Evolutionary conservation across 2,113 vertebrate genomes (phyloP).

Genomic region (human): DNA sequence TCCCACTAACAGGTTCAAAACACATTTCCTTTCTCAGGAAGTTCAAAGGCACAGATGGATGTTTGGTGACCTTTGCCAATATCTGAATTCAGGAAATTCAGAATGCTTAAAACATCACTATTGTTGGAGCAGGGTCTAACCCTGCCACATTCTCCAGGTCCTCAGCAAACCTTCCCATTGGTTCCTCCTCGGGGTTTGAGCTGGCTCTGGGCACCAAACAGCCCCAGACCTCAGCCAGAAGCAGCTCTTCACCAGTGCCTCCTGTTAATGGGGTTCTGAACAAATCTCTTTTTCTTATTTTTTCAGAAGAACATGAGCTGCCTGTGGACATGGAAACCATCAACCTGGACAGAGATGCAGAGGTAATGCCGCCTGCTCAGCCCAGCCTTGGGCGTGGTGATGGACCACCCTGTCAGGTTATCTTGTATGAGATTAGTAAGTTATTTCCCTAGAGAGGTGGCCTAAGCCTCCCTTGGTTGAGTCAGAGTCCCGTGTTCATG

Average conservation of each 20-base stretch:
- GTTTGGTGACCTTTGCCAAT: neutral
- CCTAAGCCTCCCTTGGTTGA: neutral
- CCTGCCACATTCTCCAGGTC: rapidly evolving
- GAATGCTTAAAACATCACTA: rapidly evolving
- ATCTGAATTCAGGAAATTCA: neutral
- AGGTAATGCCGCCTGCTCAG: conserved; percentile 84
- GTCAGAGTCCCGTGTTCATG: neutral
- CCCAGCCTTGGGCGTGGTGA: neutral
- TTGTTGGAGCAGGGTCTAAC: neutral
- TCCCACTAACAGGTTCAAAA: neutral
- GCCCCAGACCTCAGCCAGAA: neutral
- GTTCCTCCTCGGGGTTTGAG: rapidly evolving
- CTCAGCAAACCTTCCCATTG: rapidly evolving
- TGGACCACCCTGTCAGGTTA: neutral
- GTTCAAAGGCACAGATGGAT: neutral
- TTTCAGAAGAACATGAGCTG: conserved; percentile 91
- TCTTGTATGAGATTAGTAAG: neutral
- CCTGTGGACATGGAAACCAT: conserved; percentile 98
- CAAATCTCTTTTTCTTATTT: neutral
- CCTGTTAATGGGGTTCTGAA: neutral
- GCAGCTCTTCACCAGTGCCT: neutral
- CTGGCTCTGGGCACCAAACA: neutral
- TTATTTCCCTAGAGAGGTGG: neutral
- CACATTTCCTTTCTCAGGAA: neutral
- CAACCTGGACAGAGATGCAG: conserved; percentile 95